Evolutionary conservation across 2,888 invertebrate species (phyloP), one percentile per base, ranked within the genome.

Genomic region (Spisula solida): DNA sequence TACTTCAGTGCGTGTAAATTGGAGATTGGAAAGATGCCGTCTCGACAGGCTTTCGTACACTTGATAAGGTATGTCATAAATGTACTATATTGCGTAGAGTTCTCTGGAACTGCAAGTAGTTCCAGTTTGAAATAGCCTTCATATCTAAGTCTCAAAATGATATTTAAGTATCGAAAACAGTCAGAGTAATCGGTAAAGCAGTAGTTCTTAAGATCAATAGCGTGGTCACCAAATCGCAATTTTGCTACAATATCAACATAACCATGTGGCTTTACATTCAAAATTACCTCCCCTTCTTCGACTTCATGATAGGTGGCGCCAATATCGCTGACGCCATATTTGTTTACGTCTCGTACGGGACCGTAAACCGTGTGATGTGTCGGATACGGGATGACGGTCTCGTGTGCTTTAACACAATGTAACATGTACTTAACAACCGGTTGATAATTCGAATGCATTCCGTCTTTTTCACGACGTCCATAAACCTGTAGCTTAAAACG

Each of bases 401-500:
- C 87, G 47, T 78, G 80, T 0, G 89, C 89, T 51, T 84, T 75
- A 16, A 56, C 82, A 41, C 89, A 88, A 16, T 88, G 78, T n/a
- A 91, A 10, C 41, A 87, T 85, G n/a, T 91, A 91, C 47, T 86
- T 85, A 18, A 91, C 87, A 18, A 91, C 82, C 0, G 91, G 91
- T 56, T 91, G 87, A 55, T 89, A 83, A 55, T 89, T 83, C 14
- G 89, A 83, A 66, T 85, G 31, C 0, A n/a, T 66, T 25, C 82
- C 78, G 34, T 91, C 91, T 41, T 84, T 82, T 55, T 84, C 78
- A 20, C 89, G 60, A 10, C 89, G 85, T n/a, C 89, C 91, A 80
- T 86, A 91, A n/a, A 91, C 66, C 31, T 89, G 89, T 29, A 89
- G 34, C 29, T 75, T 34, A 80, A 83, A 88, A 1, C 81, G 79